phyloP scores from a whole-genome alignment of 2,797 vertebrate genomes.

The Echeneis naucrates region DNA sequence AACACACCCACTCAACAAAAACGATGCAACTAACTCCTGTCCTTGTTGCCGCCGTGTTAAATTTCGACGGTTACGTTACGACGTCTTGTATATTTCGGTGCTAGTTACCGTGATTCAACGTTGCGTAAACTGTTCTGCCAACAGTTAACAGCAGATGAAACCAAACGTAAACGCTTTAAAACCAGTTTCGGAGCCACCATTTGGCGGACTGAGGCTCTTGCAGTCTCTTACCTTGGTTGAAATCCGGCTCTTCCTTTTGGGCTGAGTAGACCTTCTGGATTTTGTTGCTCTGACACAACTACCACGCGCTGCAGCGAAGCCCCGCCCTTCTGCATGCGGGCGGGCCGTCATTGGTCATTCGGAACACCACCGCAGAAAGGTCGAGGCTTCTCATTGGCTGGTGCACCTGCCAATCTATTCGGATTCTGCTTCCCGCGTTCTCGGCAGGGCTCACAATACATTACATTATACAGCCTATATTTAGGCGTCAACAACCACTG shows the following conservation, averaged over 20 bases:
- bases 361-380: conserved; percentile 45
- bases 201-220: neutral
- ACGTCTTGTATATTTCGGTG: conserved; percentile 16
- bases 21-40: neutral
- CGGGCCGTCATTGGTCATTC: conserved; percentile 44
- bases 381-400: conserved; percentile 49
- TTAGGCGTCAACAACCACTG: conserved; percentile 67
- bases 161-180: neutral
- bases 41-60: neutral
- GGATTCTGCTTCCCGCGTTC: conserved; percentile 79
- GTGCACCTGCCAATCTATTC: conserved; percentile 63
- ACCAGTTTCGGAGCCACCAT: rapidly evolving
- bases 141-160: neutral
- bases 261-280: conserved; percentile 61
- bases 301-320: conserved; percentile 68
- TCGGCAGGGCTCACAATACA: conserved; percentile 40
- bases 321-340: conserved; percentile 50
- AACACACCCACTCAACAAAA: conserved; percentile 6
- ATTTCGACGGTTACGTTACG: neutral
- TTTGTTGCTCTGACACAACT: conserved; percentile 75
- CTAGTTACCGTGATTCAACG: conserved; percentile 47
- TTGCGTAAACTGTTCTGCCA: conserved; percentile 35
- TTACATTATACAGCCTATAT: conserved; percentile 68
- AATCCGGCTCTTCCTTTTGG: conserved; percentile 39
- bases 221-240: conserved; percentile 64